Evolutionary conservation across 2,888 invertebrate genomes (phyloP), one percentile per base, ranked within the genome.

Genomic region (Lacanobia oleracea): DNA sequence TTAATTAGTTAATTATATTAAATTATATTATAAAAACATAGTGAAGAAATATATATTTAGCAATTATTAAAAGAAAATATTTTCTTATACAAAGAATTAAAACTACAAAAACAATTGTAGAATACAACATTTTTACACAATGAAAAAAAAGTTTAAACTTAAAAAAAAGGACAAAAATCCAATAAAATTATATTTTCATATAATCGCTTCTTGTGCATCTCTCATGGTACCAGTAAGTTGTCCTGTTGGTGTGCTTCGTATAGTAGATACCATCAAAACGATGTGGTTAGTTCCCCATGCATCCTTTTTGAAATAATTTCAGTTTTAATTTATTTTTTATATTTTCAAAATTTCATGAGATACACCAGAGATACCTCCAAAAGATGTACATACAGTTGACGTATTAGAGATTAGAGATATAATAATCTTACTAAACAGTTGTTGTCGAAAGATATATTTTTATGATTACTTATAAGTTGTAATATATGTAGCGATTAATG

Each of bases 321-420:
- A 14, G n/a, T 63, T 57, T 54, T 60, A 33, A 43, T 63, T 61
- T 33, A 33, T 33, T 50, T 59, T 64, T 60, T 59, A 60, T 60
- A 77, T 50, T 84, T 79, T 85, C 80, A 64, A 84, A 85, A 79
- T 82, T 84, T 85, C 85, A 86, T 81, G 84, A 85, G 87, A 84
- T 85, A 83, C 82, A 81, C 84, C 84, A 86, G 82, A 77, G 86
- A 86, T 86, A 86, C 86, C 86, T 86, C 86, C 76, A 75, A 67
- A 78, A 23, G 51, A 37, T 86, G 86, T 86, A 86, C 74, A 85
- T 84, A 85, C 67, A 75, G 54, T 78, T 77, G 74, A 82, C 77
- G 77, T 86, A 63, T 69, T 80, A n/a, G n/a, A n/a, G n/a, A n/a
- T n/a, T n/a, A 86, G 81, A 63, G 63, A 77, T 78, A 75, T 77